Percentiles rank a stretch among this genome's conserved stretches.
phyloP scores from a whole-genome alignment of 2,888 invertebrate species.

The Andrena fulva region DNA sequence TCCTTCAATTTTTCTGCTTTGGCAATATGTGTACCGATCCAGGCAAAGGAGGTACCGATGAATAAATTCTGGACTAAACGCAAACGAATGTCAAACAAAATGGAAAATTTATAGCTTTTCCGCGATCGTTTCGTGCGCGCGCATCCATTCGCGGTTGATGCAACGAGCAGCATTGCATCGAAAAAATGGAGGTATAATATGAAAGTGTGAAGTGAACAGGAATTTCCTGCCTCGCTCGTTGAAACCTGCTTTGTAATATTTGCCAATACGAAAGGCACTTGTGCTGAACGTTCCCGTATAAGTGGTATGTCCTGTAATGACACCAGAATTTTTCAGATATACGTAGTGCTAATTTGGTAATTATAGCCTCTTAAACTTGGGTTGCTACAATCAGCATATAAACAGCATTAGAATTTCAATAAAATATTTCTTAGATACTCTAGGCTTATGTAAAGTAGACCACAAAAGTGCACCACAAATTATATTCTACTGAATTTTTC shows the following conservation, averaged over 20 bases:
- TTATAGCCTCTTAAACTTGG: not conserved
- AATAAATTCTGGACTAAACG: not conserved
- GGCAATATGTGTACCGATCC: too few relatives aligned
- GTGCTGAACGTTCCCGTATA: not conserved
- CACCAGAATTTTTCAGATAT: not conserved
- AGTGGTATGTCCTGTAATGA: not conserved
- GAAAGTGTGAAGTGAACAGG: conserved; percentile 45
- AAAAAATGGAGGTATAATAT: conserved; percentile 24
- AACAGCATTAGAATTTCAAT: not conserved
- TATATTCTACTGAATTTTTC: too few relatives aligned
- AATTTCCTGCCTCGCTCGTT: conserved; percentile 28
- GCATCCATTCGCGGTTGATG: not conserved
- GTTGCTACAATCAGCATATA: not conserved
- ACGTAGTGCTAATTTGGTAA: conserved; percentile 12
- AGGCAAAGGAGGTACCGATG: not conserved
- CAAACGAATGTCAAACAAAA: not conserved
- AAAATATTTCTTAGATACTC: not conserved
- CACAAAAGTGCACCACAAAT: not conserved
- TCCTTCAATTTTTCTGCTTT: too few relatives aligned
- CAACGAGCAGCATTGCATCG: conserved; percentile 16
- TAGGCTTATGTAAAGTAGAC: not conserved
- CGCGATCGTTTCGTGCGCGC: not conserved
- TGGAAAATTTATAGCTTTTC: conserved; percentile 9
- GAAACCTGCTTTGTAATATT: conserved; percentile 29
- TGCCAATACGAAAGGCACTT: conserved; percentile 3